Percentiles rank a stretch among this genome's conserved stretches.
phyloP scores from a whole-genome alignment of 2,113 vertebrate species.

The Nyctereutes procyonoides region DNA sequence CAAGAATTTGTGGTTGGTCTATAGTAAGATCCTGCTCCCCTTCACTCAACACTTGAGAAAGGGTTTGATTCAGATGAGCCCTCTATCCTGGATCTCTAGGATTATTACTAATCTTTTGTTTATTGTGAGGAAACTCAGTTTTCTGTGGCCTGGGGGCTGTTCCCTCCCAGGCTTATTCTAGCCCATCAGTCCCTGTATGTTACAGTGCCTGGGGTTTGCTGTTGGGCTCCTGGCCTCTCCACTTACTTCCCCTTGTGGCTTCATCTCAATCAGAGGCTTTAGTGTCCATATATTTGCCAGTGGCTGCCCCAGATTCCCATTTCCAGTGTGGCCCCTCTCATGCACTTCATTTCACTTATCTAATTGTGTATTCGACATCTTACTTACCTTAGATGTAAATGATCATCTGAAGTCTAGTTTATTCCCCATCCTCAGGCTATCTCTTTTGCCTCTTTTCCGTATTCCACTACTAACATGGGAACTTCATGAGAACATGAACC shows the following conservation, averaged over 20 bases:
- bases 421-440: not conserved
- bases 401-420: not conserved
- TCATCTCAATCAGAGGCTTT: not conserved
- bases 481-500: not conserved
- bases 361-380: not conserved
- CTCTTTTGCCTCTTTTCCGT: not conserved
- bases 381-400: not conserved
- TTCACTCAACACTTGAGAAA: not conserved
- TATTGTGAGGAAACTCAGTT: not conserved
- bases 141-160: not conserved
- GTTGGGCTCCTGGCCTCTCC: not conserved
- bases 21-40: not conserved
- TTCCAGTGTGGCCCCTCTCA: not conserved
- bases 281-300: not conserved
- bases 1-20: not conserved
- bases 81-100: not conserved
- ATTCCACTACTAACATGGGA: not conserved
- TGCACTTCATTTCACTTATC: not conserved
- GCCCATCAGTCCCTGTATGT: not conserved
- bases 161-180: not conserved
- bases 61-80: not conserved
- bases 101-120: not conserved
- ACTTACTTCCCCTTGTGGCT: too few relatives aligned
- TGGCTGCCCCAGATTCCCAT: not conserved
- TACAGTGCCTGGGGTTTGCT: not conserved